Conservation (phyloP, 2,888 invertebrate genomes). For the Hemicrepidius hirtus region DNA sequence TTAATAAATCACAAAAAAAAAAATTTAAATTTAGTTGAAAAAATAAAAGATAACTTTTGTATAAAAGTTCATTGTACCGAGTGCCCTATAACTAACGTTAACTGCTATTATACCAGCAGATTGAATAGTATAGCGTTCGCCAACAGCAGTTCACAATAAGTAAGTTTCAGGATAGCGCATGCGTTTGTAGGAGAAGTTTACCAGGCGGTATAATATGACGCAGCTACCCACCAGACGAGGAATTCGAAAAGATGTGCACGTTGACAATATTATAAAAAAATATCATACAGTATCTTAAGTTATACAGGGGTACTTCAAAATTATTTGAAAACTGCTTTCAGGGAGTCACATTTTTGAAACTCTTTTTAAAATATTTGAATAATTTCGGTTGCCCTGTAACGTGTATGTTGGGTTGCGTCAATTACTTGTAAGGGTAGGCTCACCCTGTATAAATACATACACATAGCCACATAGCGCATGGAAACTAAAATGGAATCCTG, state of each 20-base stretch:
- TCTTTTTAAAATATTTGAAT: no score
- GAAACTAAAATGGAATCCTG: no score
- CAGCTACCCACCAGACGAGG: constrained; percentile 56
- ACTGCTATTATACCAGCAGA: constrained; percentile 40
- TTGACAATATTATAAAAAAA: neutral
- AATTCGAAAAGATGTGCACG: constrained; percentile 63
- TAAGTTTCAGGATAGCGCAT: constrained; percentile 48
- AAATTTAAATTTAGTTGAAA: neutral
- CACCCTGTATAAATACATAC: no score
- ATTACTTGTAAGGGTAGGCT: no score
- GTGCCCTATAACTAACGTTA: constrained; percentile 53
- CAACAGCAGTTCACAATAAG: constrained; percentile 53
- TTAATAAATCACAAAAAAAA: constrained; percentile 16
- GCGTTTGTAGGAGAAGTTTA: constrained; percentile 48
- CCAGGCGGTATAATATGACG: constrained; percentile 52
- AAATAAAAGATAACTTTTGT: constrained; percentile 1
- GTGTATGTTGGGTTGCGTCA: no score
- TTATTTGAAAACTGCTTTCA: no score
- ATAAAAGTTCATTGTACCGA: constrained; percentile 58
- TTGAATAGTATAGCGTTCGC: constrained; percentile 43
- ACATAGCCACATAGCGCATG: no score
- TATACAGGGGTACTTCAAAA: no score
- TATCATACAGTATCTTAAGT: no score
- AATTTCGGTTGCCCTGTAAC: no score
- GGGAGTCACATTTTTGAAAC: no score